Conservation (phyloP, 2,113 vertebrate genomes). For the Eulemur rufifrons region DNA sequence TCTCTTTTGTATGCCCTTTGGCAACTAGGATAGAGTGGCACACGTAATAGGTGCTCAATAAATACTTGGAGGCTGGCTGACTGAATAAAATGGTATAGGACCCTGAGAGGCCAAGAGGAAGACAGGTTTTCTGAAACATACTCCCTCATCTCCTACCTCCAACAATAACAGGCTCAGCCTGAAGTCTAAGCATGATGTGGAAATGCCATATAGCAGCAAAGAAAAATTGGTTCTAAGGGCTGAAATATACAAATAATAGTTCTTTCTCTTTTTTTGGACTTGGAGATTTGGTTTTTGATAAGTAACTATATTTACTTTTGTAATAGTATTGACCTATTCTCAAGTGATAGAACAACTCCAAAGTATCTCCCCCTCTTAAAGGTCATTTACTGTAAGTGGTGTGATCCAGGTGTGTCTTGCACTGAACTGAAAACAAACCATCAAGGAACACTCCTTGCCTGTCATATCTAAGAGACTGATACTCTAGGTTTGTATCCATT, state of each 20-base stretch:
- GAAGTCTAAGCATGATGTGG: neutral
- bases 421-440: neutral
- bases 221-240: neutral
- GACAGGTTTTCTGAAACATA: neutral
- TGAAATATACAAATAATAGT: neutral
- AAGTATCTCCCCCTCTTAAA: neutral
- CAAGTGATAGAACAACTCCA: neutral
- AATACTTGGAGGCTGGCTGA: neutral
- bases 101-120: neutral
- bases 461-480: neutral
- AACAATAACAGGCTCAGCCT: neutral
- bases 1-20: neutral
- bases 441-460: neutral
- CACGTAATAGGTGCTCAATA: neutral
- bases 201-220: neutral
- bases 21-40: neutral
- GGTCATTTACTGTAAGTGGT: neutral
- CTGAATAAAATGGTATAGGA: neutral
- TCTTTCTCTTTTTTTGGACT: neutral
- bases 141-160: neutral
- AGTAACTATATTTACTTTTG: constrained; percentile 17
- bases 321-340: neutral
- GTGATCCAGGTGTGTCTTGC: neutral
- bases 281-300: neutral
- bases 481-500: neutral